Evolutionary conservation across 2,797 vertebrate genomes (phyloP), one percentile per base, ranked within the genome.

Genomic region (Gymnodraco acuticeps): DNA sequence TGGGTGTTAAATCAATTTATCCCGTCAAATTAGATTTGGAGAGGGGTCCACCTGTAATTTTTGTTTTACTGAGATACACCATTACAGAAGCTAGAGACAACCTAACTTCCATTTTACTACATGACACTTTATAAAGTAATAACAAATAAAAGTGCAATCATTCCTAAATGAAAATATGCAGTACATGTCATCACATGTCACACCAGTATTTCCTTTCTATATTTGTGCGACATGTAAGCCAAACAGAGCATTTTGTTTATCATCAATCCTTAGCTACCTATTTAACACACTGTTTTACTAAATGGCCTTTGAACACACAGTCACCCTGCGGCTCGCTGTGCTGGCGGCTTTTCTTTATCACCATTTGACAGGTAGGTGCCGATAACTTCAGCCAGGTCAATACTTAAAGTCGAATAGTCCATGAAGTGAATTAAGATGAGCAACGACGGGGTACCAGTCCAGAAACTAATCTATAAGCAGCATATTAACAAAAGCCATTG

Each of bases 361-460:
- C 75, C 43, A 33, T 62, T 31, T 72, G 53, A 80, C 53, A 80
- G 27, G 53, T 60, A 67, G 31, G 42, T n/a, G 73, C 58, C 56
- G 58, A 86, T 54, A 61, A 73, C 58, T 52, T 82, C 19, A 70
- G 20, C 54, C 43, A 17, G 65, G 23, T 91, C 71, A 74, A 78
- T 86, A 76, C n/a, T 45, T 60, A 33, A 59, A 54, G 56, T 62
- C 14, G 1, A 72, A 82, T 68, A 72, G 48, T 59, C 63, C 45
- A 67, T 65, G 54, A 78, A 73, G 43, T 75, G 38, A 76, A 87
- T 82, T 52, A 77, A 74, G 81, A 87, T 78, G 56, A 84, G 73
- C 45, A 51, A 64, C 31, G 38, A 53, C 33, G 51, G 69, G 17
- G 19, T 33, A 55, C 43, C 42, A 16, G 71, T 55, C 42, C 58